phyloP scores from a whole-genome alignment of 53 echinoderm and acorn worm genomes.

The Holothuria leucospilota region DNA sequence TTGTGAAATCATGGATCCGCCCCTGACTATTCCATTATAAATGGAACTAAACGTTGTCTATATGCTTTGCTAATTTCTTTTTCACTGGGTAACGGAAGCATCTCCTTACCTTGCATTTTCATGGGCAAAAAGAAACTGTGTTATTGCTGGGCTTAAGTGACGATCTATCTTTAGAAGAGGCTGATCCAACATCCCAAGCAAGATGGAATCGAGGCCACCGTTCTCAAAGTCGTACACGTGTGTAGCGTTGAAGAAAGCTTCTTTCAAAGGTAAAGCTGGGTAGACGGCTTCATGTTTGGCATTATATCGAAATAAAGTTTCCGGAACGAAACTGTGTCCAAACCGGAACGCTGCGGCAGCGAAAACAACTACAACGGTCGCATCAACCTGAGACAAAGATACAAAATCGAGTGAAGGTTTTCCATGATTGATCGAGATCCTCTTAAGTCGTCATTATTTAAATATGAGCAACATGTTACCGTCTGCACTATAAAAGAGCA shows the following conservation, averaged over 20 bases:
- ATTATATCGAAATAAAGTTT: constrained; percentile 44
- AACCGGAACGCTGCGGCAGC: constrained; percentile 70
- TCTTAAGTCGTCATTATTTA: no score
- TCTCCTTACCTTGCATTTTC: constrained; percentile 52
- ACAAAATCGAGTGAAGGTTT: not conserved
- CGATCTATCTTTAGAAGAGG: constrained; percentile 61
- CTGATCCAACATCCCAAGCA: constrained; percentile 64
- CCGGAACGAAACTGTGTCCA: constrained; percentile 71
- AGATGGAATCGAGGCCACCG: constrained; percentile 63
- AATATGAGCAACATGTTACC: no score
- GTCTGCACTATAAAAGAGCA: no score
- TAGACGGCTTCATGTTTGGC: constrained; percentile 9
- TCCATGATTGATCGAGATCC: no score
- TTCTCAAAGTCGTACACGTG: constrained; percentile 46
- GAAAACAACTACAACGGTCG: constrained; percentile 58
- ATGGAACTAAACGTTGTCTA: no score
- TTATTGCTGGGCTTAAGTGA: constrained; percentile 32
- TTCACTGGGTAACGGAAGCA: not conserved
- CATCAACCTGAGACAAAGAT: constrained; percentile 30
- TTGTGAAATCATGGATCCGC: no score
- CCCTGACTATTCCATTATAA: no score
- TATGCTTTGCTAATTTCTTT: no score
- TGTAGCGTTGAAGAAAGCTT: constrained; percentile 75
- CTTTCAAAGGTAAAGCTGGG: constrained; percentile 40
- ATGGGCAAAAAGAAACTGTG: constrained; percentile 68